phyloP scores from a whole-genome alignment of 53 echinoderm and acorn worm genomes.

The Glandiceps talaboti region DNA sequence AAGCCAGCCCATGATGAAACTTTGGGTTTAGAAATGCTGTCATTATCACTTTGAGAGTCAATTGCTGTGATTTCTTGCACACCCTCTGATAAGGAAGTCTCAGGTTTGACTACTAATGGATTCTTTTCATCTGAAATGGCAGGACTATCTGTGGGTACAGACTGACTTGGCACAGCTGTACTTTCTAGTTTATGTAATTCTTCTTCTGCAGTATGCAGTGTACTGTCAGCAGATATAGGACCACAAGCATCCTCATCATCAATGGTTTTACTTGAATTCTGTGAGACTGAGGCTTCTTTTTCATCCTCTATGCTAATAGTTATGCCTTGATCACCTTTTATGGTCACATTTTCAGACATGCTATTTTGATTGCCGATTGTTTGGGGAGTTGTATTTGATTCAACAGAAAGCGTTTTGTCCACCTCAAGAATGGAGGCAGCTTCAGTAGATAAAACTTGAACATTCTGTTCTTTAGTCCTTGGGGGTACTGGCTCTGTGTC shows the following conservation, averaged over 20 bases:
- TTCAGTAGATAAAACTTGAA: too few relatives aligned
- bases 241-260: not conserved
- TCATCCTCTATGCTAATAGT: too few relatives aligned
- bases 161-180: not conserved
- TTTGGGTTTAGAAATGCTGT: slow-evolving; percentile 23
- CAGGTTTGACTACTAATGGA: not conserved
- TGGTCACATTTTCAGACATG: too few relatives aligned
- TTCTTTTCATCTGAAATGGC: not conserved
- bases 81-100: not conserved
- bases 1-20: slow-evolving; percentile 75
- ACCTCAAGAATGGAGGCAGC: too few relatives aligned
- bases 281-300: too few relatives aligned
- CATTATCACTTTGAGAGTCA: not conserved
- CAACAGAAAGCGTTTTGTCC: too few relatives aligned
- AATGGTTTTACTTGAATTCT: too few relatives aligned
- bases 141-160: not conserved
- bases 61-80: too few relatives aligned
- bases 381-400: not conserved
- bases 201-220: not conserved
- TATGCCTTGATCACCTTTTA: too few relatives aligned
- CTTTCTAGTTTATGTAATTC: not conserved
- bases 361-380: not conserved
- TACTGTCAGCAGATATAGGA: not conserved
- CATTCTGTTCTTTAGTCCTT: not conserved
- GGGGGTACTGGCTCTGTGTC: not conserved